phyloP scores from a whole-genome alignment of 2,888 invertebrate species.

The Cataglyphis cursor region DNA sequence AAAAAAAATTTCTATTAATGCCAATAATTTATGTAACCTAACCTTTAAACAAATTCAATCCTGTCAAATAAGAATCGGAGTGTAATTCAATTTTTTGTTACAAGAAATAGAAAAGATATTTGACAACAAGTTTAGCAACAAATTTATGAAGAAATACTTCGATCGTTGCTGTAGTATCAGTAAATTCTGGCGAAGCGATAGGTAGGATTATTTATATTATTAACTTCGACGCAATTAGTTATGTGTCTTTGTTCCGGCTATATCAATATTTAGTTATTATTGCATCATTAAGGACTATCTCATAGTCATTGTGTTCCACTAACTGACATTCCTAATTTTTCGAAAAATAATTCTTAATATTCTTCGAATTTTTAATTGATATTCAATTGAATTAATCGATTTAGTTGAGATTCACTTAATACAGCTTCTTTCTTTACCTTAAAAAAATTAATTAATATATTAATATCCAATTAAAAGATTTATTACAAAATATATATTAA shows the following conservation, averaged over 20 bases:
- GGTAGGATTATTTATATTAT: slow-evolving; percentile 39
- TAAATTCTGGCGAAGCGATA: neutral
- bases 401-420: neutral
- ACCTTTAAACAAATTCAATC: neutral
- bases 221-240: neutral
- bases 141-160: neutral
- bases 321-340: slow-evolving; percentile 26
- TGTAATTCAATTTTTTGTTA: neutral
- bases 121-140: neutral
- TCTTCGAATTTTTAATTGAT: slow-evolving; percentile 3
- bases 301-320: neutral
- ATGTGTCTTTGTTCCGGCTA: neutral
- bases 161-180: neutral
- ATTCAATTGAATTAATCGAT: neutral
- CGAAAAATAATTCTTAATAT: neutral
- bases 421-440: neutral
- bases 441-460: neutral
- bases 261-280: slow-evolving; percentile 11
- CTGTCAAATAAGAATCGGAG: neutral
- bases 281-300: slow-evolving; percentile 7
- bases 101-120: neutral
- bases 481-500: neutral
- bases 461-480: neutral
- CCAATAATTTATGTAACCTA: neutral
- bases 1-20: neutral